Evolutionary conservation across 2,888 invertebrate species (phyloP), one percentile per base, ranked within the genome.

Genomic region (Caprella mutica): DNA sequence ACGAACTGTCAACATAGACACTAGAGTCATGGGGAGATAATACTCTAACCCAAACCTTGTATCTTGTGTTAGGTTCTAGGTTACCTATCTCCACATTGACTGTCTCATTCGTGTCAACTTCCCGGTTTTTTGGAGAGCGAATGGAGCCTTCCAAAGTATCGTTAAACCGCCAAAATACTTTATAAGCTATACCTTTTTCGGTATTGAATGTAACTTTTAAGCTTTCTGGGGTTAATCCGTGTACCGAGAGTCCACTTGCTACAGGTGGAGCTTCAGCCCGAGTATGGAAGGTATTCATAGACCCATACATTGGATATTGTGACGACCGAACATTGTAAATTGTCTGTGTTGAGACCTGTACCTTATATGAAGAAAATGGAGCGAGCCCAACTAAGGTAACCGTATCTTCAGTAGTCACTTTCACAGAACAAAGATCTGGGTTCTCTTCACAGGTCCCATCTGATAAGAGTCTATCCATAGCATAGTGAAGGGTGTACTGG

Each of bases 11-110:
- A 2, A 80, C 83, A 53, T 74, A 79, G 26, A 79, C 78, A 2
- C 75, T 57, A 78, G 81, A 67, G 59, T 82, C 79, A 52, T 79
- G 78, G 9, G 30, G 17, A 1, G 86, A 84, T 67, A 82, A 83
- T 1, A 85, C 86, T 42, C 83, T 77, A 33, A 70, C 69, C 70
- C 70, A 61, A 5, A 65, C 53, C 62, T 62, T n/a, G n/a, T n/a
- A n/a, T n/a, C n/a, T n/a, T n/a, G n/a, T n/a, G n/a, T n/a, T n/a
- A n/a, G n/a, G n/a, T n/a, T n/a, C n/a, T n/a, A n/a, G n/a, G n/a
- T n/a, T n/a, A n/a, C n/a, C n/a, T n/a, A n/a, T n/a, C n/a, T n/a
- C n/a, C n/a, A n/a, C n/a, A n/a, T n/a, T n/a, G n/a, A n/a, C n/a
- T n/a, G n/a, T n/a, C n/a, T n/a, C n/a, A n/a, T n/a, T n/a, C n/a